Conservation (phyloP, 2,113 vertebrate genomes). For the Proterorhinus semilunaris region DNA sequence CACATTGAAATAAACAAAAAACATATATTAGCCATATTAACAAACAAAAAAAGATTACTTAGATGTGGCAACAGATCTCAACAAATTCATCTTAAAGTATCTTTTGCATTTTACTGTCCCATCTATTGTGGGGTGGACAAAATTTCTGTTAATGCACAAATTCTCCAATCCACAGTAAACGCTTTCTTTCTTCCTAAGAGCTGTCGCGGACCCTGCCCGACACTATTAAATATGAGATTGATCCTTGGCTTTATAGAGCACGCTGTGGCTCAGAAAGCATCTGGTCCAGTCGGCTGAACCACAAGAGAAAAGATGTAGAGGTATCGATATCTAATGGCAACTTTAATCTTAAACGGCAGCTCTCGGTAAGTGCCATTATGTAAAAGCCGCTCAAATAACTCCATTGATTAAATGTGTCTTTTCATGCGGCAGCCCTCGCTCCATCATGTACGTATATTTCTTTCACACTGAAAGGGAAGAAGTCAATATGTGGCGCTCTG, state of each 20-base stretch:
- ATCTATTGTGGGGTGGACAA: too few relatives aligned
- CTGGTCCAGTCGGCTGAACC: constrained; percentile 20
- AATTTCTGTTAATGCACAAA: background rate
- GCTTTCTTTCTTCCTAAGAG: constrained; percentile 1
- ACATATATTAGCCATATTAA: too few relatives aligned
- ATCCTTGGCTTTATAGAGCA: constrained; percentile 16
- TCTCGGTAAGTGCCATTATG: constrained; percentile 51
- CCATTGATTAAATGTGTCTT: constrained; percentile 63
- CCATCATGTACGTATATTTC: constrained; percentile 36
- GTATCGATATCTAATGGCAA: constrained; percentile 55
- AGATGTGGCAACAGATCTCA: too few relatives aligned
- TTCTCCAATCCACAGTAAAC: background rate
- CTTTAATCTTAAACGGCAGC: constrained; percentile 60
- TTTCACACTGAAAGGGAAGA: constrained; percentile 46
- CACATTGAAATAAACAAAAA: too few relatives aligned
- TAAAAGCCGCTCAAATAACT: constrained; percentile 50
- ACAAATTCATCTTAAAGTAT: too few relatives aligned
- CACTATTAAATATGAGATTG: constrained; percentile 18
- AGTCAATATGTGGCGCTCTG: constrained; percentile 54
- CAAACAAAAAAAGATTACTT: too few relatives aligned
- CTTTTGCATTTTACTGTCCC: too few relatives aligned
- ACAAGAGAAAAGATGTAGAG: constrained; percentile 37
- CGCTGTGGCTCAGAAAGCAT: constrained; percentile 9
- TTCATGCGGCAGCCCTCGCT: constrained; percentile 49
- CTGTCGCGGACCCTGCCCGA: background rate